Percentiles rank a stretch among this genome's conserved stretches.
Conservation (phyloP, 1,140 invertebrate genomes). For the Drosophila virilis region DNA sequence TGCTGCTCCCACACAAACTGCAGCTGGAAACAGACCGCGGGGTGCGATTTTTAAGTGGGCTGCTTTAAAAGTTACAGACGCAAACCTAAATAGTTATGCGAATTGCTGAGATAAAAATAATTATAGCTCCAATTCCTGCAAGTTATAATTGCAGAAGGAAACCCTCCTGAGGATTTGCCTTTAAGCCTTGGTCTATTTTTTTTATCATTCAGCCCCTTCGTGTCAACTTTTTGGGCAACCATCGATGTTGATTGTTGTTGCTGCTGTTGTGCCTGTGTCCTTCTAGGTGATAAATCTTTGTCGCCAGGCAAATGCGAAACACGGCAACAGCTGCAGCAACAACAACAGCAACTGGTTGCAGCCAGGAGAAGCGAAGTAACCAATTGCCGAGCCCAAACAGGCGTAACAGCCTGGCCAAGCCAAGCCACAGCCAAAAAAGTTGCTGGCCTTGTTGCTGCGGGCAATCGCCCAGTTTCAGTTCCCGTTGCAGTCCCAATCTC, state of each 20-base stretch:
- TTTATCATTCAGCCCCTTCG: too few relatives aligned
- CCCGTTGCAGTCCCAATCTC: neutral
- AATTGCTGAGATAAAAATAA: too few relatives aligned
- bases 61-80: conserved; percentile 6
- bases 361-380: conserved; percentile 1
- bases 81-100: too few relatives aligned
- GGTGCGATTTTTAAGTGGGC: neutral
- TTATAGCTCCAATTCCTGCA: too few relatives aligned
- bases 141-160: too few relatives aligned
- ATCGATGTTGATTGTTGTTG: conserved; percentile 8
- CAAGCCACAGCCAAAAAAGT: conserved; percentile 38
- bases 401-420: conserved; percentile 8
- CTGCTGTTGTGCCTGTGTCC: conserved; percentile 3
- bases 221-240: conserved; percentile 9
- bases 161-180: neutral
- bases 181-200: neutral
- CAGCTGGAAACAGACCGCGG: conserved; percentile 11
- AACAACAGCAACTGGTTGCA: conserved; percentile 25
- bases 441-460: conserved; percentile 54
- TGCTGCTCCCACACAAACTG: conserved; percentile 11
- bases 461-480: conserved; percentile 8
- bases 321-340: conserved; percentile 25
- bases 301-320: conserved; percentile 65
- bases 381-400: conserved; percentile 38
- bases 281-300: conserved; percentile 75